Conservation (phyloP, 2,113 vertebrate species). For the Malurus melanocephalus region DNA sequence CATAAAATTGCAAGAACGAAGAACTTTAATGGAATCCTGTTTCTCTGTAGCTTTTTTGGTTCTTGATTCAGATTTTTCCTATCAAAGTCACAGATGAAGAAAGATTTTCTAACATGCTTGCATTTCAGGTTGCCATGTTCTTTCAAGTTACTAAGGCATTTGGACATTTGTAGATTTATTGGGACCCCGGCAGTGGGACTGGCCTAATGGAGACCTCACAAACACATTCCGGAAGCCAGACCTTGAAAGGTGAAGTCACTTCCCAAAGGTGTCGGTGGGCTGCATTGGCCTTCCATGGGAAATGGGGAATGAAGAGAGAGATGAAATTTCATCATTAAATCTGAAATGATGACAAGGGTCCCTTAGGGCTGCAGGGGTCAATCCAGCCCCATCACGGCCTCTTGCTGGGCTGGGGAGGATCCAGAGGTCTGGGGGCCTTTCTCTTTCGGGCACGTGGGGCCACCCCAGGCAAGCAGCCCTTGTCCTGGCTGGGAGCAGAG, state of each 20-base stretch:
- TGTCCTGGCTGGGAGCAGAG: background rate
- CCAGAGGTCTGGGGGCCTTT: too few species aligned
- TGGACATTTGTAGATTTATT: background rate
- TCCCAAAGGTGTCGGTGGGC: background rate
- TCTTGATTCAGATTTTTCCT: background rate
- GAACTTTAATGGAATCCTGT: background rate
- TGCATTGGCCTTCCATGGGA: background rate
- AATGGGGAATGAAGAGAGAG: fast-evolving
- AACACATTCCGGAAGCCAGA: background rate
- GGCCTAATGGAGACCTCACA: background rate
- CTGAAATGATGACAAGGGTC: too few species aligned
- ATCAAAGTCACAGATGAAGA: background rate
- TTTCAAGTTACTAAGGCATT: fast-evolving
- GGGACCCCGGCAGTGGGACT: background rate
- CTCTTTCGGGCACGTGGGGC: too few species aligned
- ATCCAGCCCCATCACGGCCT: too few species aligned
- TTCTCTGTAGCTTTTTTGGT: background rate
- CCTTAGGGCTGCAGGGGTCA: too few species aligned
- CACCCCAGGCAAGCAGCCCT: background rate
- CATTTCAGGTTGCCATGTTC: background rate
- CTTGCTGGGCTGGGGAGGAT: too few species aligned
- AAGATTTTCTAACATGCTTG: background rate
- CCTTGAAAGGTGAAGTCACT: background rate
- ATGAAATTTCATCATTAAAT: too few species aligned
- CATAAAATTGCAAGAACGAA: background rate